Conservation (phyloP, 2,888 invertebrate genomes). For the Horisme vitalbata region DNA sequence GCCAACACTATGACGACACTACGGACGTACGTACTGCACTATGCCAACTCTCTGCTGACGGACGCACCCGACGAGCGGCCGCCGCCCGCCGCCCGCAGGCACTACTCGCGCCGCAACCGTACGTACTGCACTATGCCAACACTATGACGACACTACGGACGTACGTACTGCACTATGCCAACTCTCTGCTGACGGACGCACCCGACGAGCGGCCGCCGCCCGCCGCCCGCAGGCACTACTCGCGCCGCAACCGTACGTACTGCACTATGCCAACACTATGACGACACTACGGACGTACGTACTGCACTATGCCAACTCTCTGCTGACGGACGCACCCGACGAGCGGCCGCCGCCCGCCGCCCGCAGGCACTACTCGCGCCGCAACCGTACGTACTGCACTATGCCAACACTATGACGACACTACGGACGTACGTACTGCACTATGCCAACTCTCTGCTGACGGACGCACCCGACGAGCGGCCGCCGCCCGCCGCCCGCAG, state of each 20-base stretch:
- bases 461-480: constrained; percentile 89
- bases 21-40: constrained; percentile 95
- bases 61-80: constrained; percentile 88
- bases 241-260: constrained; percentile 70
- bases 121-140: constrained; percentile 56
- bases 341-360: constrained; percentile 86
- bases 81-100: constrained; percentile 84
- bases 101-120: constrained; percentile 81
- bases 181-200: constrained; percentile 93
- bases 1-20: too few species aligned
- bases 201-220: constrained; percentile 86
- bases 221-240: constrained; percentile 83
- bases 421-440: constrained; percentile 95
- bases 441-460: constrained; percentile 95
- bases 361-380: constrained; percentile 81
- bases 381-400: constrained; percentile 51
- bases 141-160: constrained; percentile 97
- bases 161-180: constrained; percentile 93
- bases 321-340: constrained; percentile 92
- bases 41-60: constrained; percentile 94
- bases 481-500: constrained; percentile 84
- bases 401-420: constrained; percentile 91
- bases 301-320: constrained; percentile 92
- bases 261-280: constrained; percentile 85
- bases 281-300: constrained; percentile 97